A percentile compares a stretch with the other conserved stretches of the same genome.
Evolutionary conservation across 2,113 vertebrate species (phyloP).

Genomic region (Cynoglossus semilaevis): DNA sequence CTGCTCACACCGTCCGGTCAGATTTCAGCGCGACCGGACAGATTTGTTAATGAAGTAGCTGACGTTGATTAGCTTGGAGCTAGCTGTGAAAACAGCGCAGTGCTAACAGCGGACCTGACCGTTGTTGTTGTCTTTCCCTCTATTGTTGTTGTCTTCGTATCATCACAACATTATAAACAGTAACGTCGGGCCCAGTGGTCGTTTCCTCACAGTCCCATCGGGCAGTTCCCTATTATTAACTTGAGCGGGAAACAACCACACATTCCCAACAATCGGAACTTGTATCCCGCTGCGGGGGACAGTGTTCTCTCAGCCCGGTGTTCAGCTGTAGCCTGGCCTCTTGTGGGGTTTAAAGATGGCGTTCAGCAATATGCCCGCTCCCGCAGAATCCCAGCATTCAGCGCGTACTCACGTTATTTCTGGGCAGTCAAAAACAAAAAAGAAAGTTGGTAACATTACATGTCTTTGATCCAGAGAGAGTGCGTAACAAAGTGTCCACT

Average conservation of each 20-base stretch:
- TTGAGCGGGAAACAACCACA: conserved; percentile 12
- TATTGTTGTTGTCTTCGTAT: conserved; percentile 69
- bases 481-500: neutral
- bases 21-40: conserved; percentile 24
- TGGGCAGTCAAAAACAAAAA: conserved; percentile 14
- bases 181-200: conserved; percentile 15
- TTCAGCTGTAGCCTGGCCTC: conserved; percentile 67
- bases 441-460: conserved; percentile 12
- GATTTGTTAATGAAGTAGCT: conserved; percentile 33
- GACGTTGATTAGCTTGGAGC: conserved; percentile 41
- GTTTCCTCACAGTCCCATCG: conserved; percentile 29
- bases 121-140: conserved; percentile 74
- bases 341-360: conserved; percentile 85
- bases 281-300: conserved; percentile 38
- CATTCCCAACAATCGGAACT: conserved; percentile 37
- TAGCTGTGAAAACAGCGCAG: conserved; percentile 50
- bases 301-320: conserved; percentile 65
- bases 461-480: neutral
- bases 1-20: conserved; percentile 11
- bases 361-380: conserved; percentile 59
- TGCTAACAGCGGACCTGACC: conserved; percentile 58
- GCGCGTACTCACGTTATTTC: conserved; percentile 40
- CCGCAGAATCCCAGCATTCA: conserved; percentile 76
- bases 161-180: conserved; percentile 43
- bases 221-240: conserved; percentile 15